phyloP scores from a whole-genome alignment of 2,797 vertebrate species.

The Hydrocynus forskahlii region DNA sequence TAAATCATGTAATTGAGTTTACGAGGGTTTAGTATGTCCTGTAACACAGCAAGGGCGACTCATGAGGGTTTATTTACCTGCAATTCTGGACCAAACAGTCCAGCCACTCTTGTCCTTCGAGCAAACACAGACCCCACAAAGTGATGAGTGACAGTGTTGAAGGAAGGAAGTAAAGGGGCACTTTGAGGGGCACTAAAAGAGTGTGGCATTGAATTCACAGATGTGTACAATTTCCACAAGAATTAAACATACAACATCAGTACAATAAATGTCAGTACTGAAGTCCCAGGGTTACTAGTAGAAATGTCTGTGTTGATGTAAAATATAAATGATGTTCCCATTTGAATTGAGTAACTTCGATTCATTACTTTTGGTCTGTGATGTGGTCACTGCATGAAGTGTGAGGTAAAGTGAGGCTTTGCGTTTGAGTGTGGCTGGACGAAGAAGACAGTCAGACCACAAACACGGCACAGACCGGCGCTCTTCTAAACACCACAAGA shows the following conservation, averaged over 20 bases:
- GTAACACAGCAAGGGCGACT: neutral
- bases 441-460: conserved; percentile 36
- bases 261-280: too few relatives aligned
- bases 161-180: neutral
- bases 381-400: conserved; percentile 1
- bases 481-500: conserved; percentile 40
- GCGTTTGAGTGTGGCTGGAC: conserved; percentile 15
- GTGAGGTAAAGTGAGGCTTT: conserved; percentile 27
- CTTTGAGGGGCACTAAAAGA: neutral
- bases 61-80: too few relatives aligned
- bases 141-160: neutral
- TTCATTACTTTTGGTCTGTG: neutral
- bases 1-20: neutral
- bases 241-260: neutral
- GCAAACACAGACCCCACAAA: conserved; percentile 11
- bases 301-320: neutral
- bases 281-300: too few relatives aligned
- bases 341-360: neutral
- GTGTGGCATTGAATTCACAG: too few relatives aligned
- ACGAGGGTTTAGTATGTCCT: neutral
- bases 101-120: neutral
- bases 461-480: conserved; percentile 30
- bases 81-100: neutral
- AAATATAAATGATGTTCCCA: neutral
- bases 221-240: neutral